phyloP scores from a whole-genome alignment of 1,140 invertebrate species.

The Listronotus oregonensis region DNA sequence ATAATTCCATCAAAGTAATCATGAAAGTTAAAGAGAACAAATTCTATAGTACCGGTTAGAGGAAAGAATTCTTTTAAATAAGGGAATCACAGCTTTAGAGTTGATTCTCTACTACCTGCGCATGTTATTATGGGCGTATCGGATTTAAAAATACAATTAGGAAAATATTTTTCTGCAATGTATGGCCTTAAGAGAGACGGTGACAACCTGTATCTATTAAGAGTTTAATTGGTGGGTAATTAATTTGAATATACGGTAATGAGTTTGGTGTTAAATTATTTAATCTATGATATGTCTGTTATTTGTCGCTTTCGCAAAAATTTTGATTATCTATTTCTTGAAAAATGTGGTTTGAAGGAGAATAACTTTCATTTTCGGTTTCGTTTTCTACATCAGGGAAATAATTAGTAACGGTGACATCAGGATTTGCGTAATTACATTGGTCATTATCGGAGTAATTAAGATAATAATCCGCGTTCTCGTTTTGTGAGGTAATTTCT shows the following conservation, averaged over 20 bases:
- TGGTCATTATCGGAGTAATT: too few relatives aligned
- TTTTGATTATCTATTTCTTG: too few relatives aligned
- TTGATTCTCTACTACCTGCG: constrained; percentile 24
- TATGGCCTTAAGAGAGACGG: constrained; percentile 33
- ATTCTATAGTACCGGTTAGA: constrained; percentile 7
- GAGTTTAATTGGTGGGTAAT: constrained; percentile 33
- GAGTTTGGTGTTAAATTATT: constrained; percentile 22
- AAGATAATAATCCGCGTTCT: too few relatives aligned
- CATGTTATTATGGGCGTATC: constrained; percentile 16
- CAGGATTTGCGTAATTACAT: too few relatives aligned
- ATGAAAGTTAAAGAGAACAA: constrained; percentile 38
- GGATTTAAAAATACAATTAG: constrained; percentile 26
- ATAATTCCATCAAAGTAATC: constrained; percentile 42
- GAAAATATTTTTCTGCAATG: constrained; percentile 34
- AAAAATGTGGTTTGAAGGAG: too few relatives aligned
- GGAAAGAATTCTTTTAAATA: constrained; percentile 32
- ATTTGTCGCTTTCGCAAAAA: too few relatives aligned
- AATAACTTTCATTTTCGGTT: too few relatives aligned
- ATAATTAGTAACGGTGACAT: too few relatives aligned
- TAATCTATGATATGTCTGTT: not conserved
- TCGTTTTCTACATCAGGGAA: too few relatives aligned
- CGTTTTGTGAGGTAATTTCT: too few relatives aligned
- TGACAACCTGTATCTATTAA: constrained; percentile 40
- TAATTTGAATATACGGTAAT: constrained; percentile 39
- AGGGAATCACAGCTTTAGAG: constrained; percentile 32